A percentile compares a stretch with the other conserved stretches of the same genome.
These are phyloP conservation scores for Anorthoa munda DNA, from an alignment of 2,888 invertebrate species.

Conservation along the genomic window DNA sequence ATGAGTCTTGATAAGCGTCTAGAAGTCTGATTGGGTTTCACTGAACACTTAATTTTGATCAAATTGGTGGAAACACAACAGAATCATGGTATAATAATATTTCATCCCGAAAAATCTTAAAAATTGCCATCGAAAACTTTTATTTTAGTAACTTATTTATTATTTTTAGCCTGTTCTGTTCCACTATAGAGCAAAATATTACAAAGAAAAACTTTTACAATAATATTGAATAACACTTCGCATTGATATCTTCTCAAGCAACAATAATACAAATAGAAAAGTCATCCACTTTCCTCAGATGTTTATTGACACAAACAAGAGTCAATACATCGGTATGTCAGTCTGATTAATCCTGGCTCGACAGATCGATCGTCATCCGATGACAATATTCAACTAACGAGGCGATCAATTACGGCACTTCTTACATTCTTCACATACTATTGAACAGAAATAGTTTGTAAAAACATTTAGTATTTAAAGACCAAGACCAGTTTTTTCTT, in stretches of 20 bases:
- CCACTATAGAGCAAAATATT: no score
- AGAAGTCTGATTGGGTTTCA: background rate
- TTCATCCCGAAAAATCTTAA: background rate
- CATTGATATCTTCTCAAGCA: background rate
- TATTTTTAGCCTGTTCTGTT: no score
- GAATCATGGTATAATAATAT: no score
- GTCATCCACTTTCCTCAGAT: slow-evolving; percentile 18
- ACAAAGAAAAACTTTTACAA: no score
- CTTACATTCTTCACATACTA: slow-evolving; percentile 36
- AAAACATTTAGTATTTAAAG: slow-evolving; percentile 14
- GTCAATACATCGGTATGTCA: slow-evolving; percentile 62
- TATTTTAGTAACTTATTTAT: no score
- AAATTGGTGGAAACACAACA: background rate
- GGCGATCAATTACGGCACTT: slow-evolving; percentile 47
- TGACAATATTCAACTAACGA: slow-evolving; percentile 62
- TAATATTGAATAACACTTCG: no score
- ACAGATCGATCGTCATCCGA: slow-evolving; percentile 53
- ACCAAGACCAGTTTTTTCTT: slow-evolving; percentile 2
- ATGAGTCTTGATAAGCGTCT: background rate
- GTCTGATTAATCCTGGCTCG: slow-evolving; percentile 58
- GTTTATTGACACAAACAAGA: slow-evolving; percentile 57
- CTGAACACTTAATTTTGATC: background rate
- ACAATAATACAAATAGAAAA: slow-evolving; percentile 7
- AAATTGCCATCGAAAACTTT: background rate
- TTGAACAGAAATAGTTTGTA: slow-evolving; percentile 20